Base-by-base conservation (phyloP, 2,888 invertebrate genomes). In the Ceraclea dissimilis region DNA sequence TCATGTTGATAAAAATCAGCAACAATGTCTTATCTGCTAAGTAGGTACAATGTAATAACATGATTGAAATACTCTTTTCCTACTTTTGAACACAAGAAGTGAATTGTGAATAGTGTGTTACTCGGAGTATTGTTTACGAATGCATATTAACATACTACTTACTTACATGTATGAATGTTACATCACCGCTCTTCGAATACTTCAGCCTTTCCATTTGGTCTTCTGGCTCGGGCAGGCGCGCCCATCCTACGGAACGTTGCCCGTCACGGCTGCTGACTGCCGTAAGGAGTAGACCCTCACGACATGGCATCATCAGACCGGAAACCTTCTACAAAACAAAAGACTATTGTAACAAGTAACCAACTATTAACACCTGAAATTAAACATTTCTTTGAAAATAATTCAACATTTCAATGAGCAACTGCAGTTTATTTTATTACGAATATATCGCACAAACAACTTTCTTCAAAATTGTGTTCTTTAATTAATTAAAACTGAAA, bases 241-340 rank as follows among this genome's bases (percentile, higher is more conserved):
- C 57, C 57, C 61, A 59, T 59, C 56, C 61, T 58, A 57, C 59
- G 61, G 61, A 61, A 61, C 61, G 46, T 26, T 61, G 61, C 51
- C 31, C 59, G 61, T 61, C 61, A 59, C 61, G 61, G 61, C 57
- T 56, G 61, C 57, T 59, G 61, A 44, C 44, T 52, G 33, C 46
- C 50, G 20, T 49, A 49, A 49, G 21, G 51, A 34, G 47, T 34
- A 51, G 51, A 56, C 51, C 57, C 57, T 54, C 60, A 57, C 31
- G 48, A 46, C 59, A 51, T 51, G 53, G 46, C 56, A 48, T 26
- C 52, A 56, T 20, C 39, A 47, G 56, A 52, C 51, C 56, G 51
- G 48, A 56, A 56, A 56, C 48, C 21, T 11, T 34, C n/a, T 20
- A 13, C n/a, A 21, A n/a, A 26, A 49, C 49, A 49, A 4, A 49